Conservation (phyloP, 1,140 invertebrate species). For the Anoplolepis gracilipes region DNA sequence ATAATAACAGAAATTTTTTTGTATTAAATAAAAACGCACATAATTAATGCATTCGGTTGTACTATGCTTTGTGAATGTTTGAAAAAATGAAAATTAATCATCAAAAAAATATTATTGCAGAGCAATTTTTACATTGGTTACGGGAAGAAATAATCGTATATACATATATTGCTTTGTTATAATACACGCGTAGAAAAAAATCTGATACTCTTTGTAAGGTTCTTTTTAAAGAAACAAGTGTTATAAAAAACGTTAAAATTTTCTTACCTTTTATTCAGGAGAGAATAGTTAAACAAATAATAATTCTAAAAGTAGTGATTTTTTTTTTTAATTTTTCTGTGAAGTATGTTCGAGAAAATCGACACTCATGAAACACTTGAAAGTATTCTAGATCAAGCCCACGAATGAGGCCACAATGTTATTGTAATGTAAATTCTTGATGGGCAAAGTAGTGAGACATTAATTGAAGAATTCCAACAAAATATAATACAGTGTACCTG, state of each 20-base stretch:
- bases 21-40: too few relatives aligned
- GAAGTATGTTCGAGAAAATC: constrained; percentile 31
- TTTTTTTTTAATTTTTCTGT: too few relatives aligned
- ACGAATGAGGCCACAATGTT: constrained; percentile 23
- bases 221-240: background rate
- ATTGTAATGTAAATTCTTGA: constrained; percentile 6
- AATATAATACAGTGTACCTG: constrained; percentile 76
- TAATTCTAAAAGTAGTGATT: constrained; percentile 31
- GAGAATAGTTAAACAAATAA: constrained; percentile 1
- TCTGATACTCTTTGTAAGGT: background rate
- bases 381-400: constrained; percentile 73
- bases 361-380: constrained; percentile 73
- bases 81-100: background rate
- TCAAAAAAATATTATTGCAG: background rate
- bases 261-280: background rate
- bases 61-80: too few relatives aligned
- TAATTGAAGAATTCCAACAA: constrained; percentile 47
- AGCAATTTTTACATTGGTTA: background rate
- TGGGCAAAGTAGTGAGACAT: constrained; percentile 2
- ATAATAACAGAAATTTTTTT: too few relatives aligned
- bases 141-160: background rate
- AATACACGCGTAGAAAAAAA: background rate
- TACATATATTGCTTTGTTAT: background rate
- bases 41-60: too few relatives aligned
- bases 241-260: background rate